phyloP scores from a whole-genome alignment of 2,888 invertebrate genomes.

The Cosmia pyralina region DNA sequence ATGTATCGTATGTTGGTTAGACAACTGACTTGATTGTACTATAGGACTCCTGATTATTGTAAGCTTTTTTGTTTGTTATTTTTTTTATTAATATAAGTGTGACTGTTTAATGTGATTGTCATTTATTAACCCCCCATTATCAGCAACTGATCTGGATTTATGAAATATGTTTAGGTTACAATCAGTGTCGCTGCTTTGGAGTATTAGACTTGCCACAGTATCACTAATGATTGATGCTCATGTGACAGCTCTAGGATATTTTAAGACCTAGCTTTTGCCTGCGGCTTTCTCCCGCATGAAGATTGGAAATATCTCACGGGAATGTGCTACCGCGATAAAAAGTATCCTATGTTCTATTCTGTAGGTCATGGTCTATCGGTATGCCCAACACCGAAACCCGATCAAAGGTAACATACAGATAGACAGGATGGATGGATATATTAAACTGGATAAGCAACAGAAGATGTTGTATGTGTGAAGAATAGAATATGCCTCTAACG shows the following conservation, averaged over 20 bases:
- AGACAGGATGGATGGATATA: not conserved
- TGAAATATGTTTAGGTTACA: not conserved
- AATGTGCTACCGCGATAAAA: too few species aligned
- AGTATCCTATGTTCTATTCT: too few species aligned
- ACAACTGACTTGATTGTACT: slow-evolving; percentile 2
- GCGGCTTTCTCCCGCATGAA: too few species aligned
- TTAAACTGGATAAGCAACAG: not conserved
- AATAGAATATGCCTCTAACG: not conserved
- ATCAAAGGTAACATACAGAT: too few species aligned
- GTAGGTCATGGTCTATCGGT: too few species aligned
- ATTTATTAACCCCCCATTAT: slow-evolving; percentile 5
- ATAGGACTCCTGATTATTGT: slow-evolving; percentile 12
- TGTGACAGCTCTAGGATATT: not conserved
- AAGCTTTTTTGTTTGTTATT: slow-evolving; percentile 17
- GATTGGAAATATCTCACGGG: too few species aligned
- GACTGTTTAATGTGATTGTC: slow-evolving; percentile 31
- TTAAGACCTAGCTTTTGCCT: too few species aligned
- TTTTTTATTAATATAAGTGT: slow-evolving; percentile 35
- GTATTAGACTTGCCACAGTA: not conserved
- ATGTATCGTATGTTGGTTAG: not conserved
- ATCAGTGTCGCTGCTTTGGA: not conserved
- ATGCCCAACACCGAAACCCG: too few species aligned
- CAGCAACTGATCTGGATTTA: not conserved
- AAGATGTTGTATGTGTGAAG: not conserved
- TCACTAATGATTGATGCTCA: not conserved